Evolutionary conservation across 2,888 invertebrate genomes (phyloP).

Genomic region (Oscheius sp.): DNA sequence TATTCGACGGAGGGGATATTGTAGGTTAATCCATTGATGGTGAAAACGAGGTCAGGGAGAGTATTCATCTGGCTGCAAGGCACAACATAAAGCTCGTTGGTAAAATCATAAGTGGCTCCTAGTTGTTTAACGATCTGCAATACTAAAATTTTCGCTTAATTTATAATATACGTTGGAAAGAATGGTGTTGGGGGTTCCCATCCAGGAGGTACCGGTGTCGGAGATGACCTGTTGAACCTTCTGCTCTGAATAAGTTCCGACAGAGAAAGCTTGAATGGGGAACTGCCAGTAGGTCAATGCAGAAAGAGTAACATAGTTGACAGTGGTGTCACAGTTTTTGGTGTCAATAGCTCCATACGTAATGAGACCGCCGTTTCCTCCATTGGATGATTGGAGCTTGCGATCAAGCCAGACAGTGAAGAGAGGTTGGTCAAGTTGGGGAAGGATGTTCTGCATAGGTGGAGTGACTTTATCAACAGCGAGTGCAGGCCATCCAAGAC

Average conservation of each 20-base stretch:
- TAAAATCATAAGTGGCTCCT: slow-evolving; percentile 51
- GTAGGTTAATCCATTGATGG: slow-evolving; percentile 55
- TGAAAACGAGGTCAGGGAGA: slow-evolving; percentile 54
- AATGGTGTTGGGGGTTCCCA: slow-evolving; percentile 52
- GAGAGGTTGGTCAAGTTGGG: slow-evolving; percentile 79
- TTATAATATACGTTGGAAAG: slow-evolving; percentile 28
- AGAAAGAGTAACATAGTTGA: slow-evolving; percentile 59
- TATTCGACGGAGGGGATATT: slow-evolving; percentile 57
- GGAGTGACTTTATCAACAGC: slow-evolving; percentile 90
- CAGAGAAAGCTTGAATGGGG: slow-evolving; percentile 46
- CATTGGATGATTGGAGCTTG: slow-evolving; percentile 26
- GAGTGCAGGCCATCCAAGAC: slow-evolving; percentile 73
- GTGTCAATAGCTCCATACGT: slow-evolving; percentile 64
- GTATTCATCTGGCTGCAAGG: slow-evolving; percentile 48
- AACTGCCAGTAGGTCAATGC: slow-evolving; percentile 67
- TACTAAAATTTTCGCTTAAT: neutral
- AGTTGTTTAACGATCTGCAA: slow-evolving; percentile 44
- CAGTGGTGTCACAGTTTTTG: slow-evolving; percentile 55
- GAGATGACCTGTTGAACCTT: slow-evolving; percentile 55
- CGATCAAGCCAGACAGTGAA: slow-evolving; percentile 90
- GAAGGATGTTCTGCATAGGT: slow-evolving; percentile 89
- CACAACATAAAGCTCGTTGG: slow-evolving; percentile 52
- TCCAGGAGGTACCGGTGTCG: slow-evolving; percentile 64
- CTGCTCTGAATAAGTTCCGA: slow-evolving; percentile 49
- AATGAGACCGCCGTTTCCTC: slow-evolving; percentile 42